These are phyloP conservation scores for Cephalopholis sonnerati DNA, from an alignment of 2,113 vertebrate genomes.

Conservation along the genomic window DNA sequence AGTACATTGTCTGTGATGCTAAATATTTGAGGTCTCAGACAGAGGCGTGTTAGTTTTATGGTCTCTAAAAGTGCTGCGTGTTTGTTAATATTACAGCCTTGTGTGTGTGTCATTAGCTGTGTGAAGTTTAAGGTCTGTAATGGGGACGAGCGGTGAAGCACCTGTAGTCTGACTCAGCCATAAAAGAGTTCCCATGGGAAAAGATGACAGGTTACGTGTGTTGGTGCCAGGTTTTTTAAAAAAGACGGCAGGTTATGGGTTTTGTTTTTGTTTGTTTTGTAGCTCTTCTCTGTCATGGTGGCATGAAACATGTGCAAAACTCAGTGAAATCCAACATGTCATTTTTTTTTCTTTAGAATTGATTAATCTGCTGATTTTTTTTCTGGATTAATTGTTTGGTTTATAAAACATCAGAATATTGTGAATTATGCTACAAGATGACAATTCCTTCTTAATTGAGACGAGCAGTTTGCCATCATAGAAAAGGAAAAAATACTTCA, in stretches of 20 bases:
- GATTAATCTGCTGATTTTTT: neutral
- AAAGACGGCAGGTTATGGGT: no score
- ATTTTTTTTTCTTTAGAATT: neutral
- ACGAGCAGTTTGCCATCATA: neutral
- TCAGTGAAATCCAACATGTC: neutral
- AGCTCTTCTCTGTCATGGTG: neutral
- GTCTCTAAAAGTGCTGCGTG: conserved; percentile 35
- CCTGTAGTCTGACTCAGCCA: conserved; percentile 38
- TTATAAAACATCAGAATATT: neutral
- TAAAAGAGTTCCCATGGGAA: conserved; percentile 74
- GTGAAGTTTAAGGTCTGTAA: conserved; percentile 58
- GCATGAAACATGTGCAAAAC: neutral
- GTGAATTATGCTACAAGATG: neutral
- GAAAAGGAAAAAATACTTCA: no score
- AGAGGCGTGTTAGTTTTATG: conserved; percentile 47
- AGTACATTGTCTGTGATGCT: neutral
- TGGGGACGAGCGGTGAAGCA: conserved; percentile 34
- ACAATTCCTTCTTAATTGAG: neutral
- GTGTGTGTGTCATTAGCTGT: conserved; percentile 63
- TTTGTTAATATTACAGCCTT: conserved; percentile 48
- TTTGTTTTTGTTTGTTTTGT: neutral
- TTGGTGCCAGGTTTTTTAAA: neutral
- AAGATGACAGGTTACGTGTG: neutral
- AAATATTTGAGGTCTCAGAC: neutral
- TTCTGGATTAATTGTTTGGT: neutral